Base-by-base conservation (phyloP, 2,888 invertebrate genomes). In the Altica lythri region DNA sequence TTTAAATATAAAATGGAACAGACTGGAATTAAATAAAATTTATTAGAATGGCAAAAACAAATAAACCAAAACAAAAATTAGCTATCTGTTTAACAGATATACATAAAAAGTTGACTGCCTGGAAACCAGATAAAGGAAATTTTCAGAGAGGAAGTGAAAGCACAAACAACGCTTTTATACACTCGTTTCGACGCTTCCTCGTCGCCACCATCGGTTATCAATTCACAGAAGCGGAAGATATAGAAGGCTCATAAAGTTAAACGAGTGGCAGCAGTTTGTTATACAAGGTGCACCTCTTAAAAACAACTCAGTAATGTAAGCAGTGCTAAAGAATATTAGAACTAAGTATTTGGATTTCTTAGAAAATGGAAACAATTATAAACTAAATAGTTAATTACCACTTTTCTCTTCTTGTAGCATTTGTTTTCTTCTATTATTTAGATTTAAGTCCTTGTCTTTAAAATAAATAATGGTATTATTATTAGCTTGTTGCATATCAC, bases 181-280 rank as follows among this genome's bases (percentile, higher is more conserved):
- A 37, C 37, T 13, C 40, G 40, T 13, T 61, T 46, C 35, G 60
- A 61, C 29, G 16, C 29, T 37, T 25, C 18, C 16, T 25, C 12
- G 47, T 35, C 37, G 35, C 13, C 47, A 65, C 63, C 67, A 65
- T 68, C 62, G 64, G 64, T 71, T 68, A 71, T 72, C 70, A 70
- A 72, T 72, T 65, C 67, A 64, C 47, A 61, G 61, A 62, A 67
- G 60, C 60, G 68, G 63, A 67, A 68, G 66, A 66, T 65, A 65
- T 60, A 61, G 67, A 62, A 64, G 59, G 65, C 67, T 66, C 67
- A 59, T 62, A 60, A 55, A 57, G 57, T 60, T 61, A 58, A 55
- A 57, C 59, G 68, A 59, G 65, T 62, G 62, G 63, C 67, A 71
- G 68, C 66, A 68, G 69, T 70, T 68, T 67, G 66, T 63, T 27